Percentiles rank a stretch among this genome's conserved stretches.
Conservation (phyloP, 92 coral and sea anemone species). For the Palythoa heliodiscus region DNA sequence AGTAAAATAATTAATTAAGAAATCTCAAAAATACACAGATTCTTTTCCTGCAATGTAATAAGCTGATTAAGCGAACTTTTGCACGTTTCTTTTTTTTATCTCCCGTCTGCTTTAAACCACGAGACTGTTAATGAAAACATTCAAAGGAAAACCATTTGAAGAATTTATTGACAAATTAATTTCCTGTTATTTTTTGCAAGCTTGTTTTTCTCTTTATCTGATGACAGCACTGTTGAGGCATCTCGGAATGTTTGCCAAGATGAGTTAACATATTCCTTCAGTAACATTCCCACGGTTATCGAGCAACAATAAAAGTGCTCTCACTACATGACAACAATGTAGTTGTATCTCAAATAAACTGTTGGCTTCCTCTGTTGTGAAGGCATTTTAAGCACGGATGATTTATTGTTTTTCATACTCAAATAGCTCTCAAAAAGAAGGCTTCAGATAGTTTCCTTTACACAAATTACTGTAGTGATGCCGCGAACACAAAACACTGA, state of each 20-base stretch:
- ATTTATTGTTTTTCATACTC: conserved; percentile 18
- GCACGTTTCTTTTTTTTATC: not conserved
- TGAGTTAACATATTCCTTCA: not conserved
- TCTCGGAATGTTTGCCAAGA: conserved; percentile 35
- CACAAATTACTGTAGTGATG: not conserved
- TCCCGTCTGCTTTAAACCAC: not conserved
- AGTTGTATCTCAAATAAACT: not conserved
- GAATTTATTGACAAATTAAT: conserved; percentile 60
- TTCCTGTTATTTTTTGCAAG: conserved; percentile 60
- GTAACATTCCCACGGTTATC: conserved; percentile 35
- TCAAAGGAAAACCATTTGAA: conserved; percentile 46
- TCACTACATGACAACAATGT: conserved; percentile 12
- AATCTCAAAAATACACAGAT: no score
- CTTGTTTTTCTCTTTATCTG: conserved; percentile 52
- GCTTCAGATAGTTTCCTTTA: not conserved
- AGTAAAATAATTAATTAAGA: conserved; percentile 3
- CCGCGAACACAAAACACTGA: not conserved
- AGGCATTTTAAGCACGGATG: not conserved
- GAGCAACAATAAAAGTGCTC: conserved; percentile 9
- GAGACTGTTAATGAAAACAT: not conserved
- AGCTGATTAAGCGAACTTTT: no score
- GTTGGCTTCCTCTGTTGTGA: conserved; percentile 16
- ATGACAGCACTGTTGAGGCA: conserved; percentile 59
- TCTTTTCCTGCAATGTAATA: no score
- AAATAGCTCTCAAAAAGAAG: not conserved